Evolutionary conservation across 2,888 invertebrate genomes (phyloP).

Genomic region (Linnaemya vulpina): DNA sequence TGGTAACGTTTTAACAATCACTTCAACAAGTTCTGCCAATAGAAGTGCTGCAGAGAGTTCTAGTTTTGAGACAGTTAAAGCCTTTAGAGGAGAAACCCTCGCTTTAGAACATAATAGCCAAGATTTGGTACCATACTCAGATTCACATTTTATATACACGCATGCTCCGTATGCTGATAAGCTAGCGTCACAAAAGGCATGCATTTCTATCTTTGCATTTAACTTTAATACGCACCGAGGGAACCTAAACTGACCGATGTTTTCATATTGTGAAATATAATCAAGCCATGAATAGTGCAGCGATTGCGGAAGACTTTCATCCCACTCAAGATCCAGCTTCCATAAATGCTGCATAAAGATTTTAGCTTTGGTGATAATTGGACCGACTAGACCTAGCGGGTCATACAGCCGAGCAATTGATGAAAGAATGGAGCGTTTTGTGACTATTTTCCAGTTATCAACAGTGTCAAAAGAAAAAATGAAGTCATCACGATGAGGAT

Average conservation of each 20-base stretch:
- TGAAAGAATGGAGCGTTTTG: conserved; percentile 6
- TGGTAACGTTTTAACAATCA: conserved; percentile 32
- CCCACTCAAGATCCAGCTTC: not conserved
- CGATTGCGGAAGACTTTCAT: conserved; percentile 10
- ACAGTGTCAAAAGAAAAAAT: not conserved
- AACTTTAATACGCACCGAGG: not conserved
- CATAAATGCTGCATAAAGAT: conserved; percentile 27
- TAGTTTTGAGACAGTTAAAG: conserved; percentile 8
- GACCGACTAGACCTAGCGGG: not conserved
- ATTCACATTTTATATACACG: conserved; percentile 46
- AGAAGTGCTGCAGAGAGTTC: conserved; percentile 35
- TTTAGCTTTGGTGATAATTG: not conserved
- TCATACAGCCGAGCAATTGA: conserved; percentile 24
- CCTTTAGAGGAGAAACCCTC: conserved; percentile 35
- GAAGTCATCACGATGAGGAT: not conserved
- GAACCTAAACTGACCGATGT: conserved; percentile 7
- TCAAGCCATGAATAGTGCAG: not conserved
- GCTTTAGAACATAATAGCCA: conserved; percentile 55
- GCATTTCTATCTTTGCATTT: conserved; percentile 28
- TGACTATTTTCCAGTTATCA: not conserved
- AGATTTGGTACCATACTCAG: not conserved
- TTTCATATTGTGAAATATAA: conserved; percentile 19
- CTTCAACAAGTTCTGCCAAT: conserved; percentile 10
- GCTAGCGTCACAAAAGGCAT: conserved; percentile 52
- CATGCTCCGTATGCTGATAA: conserved; percentile 31